Evolutionary conservation across 2,888 invertebrate genomes (phyloP).

Genomic region (Drosophila longiperda): DNA sequence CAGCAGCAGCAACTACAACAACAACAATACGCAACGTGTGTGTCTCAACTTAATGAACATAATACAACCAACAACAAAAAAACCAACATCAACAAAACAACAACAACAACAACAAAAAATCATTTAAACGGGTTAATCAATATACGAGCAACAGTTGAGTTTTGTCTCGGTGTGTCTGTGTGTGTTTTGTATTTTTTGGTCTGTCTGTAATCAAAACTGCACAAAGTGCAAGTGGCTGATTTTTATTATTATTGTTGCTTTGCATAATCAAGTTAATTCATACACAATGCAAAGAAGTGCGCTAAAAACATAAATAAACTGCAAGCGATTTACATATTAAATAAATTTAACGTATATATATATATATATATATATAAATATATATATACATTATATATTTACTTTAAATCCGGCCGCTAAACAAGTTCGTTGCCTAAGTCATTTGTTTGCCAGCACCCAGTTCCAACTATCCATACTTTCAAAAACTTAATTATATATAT

Average conservation of each 20-base stretch:
- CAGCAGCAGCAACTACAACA: conserved; percentile 17
- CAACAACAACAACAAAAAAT: conserved; percentile 28
- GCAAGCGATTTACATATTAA: conserved; percentile 54
- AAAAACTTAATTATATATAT: conserved; percentile 50
- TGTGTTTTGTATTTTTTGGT: conserved; percentile 1
- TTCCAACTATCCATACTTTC: conserved; percentile 55
- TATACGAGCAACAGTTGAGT: conserved; percentile 40
- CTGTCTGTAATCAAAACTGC: conserved; percentile 33
- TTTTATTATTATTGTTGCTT: conserved; percentile 44
- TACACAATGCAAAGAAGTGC: conserved; percentile 69
- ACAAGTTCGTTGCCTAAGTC: conserved; percentile 77
- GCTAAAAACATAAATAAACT: conserved; percentile 74
- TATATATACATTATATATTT: not conserved
- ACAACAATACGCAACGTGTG: conserved; percentile 49
- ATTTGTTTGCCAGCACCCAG: conserved; percentile 60
- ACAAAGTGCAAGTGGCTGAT: conserved; percentile 59
- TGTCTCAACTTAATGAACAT: conserved; percentile 44
- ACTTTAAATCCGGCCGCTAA: conserved; percentile 42
- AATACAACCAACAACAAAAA: conserved; percentile 14
- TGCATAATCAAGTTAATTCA: conserved; percentile 47
- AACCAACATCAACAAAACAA: conserved; percentile 19
- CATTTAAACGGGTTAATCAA: conserved; percentile 76
- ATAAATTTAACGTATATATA: conserved; percentile 24
- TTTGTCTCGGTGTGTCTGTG: conserved; percentile 12
- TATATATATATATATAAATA: not conserved